Conservation (phyloP, 2,797 vertebrate species). For the Onychomys leucogaster region DNA sequence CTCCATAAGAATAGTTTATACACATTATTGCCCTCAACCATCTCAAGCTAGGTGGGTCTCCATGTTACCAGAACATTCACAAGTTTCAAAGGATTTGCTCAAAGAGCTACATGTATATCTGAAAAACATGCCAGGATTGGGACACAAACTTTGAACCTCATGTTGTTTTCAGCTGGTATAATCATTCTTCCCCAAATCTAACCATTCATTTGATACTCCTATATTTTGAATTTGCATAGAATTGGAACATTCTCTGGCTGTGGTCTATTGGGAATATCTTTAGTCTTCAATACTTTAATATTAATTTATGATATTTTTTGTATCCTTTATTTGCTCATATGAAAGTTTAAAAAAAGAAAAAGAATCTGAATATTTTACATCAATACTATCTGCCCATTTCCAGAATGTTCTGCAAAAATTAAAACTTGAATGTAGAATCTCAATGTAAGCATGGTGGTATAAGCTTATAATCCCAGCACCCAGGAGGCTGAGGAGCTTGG, state of each 20-base stretch:
- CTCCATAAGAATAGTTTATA: not conserved
- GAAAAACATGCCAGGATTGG: not conserved
- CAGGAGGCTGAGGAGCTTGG: not conserved
- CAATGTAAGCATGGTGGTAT: not conserved
- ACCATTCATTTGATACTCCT: not conserved
- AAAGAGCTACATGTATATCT: not conserved
- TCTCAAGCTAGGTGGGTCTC: not conserved
- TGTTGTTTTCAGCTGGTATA: not conserved
- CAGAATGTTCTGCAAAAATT: slow-evolving; percentile 36
- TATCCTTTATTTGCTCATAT: not conserved
- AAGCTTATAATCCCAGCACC: not conserved
- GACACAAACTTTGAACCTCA: not conserved
- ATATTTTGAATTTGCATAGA: not conserved
- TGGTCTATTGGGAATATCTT: not conserved
- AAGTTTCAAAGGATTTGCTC: slow-evolving; percentile 14
- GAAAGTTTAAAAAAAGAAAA: not conserved
- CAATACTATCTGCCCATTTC: slow-evolving; percentile 25
- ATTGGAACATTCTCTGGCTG: slow-evolving; percentile 2
- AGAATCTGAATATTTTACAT: not conserved
- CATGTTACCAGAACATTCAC: not conserved
- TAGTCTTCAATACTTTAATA: slow-evolving; percentile 37
- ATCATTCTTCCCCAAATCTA: not conserved
- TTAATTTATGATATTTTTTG: slow-evolving; percentile 38
- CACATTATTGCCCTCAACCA: not conserved
- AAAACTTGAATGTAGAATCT: slow-evolving; percentile 51